Evolutionary conservation across 2,113 vertebrate genomes (phyloP).

Genomic region (Ictalurus punctatus): DNA sequence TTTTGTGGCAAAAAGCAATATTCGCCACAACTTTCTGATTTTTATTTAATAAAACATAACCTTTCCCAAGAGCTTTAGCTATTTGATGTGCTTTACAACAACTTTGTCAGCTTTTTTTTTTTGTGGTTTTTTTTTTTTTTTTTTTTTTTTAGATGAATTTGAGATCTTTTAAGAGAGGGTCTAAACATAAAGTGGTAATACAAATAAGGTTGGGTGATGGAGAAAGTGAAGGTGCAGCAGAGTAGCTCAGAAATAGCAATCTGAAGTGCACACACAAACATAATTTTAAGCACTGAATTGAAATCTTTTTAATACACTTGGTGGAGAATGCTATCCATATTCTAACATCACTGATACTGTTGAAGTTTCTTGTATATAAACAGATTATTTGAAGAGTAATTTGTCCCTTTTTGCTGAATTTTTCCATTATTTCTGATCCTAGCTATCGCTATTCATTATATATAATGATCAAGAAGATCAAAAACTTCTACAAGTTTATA

Average conservation of each 20-base stretch:
- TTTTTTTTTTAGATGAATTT: not conserved
- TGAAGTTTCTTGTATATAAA: not conserved
- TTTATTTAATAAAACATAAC: not conserved
- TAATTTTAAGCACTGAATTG: not conserved
- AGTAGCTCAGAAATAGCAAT: not conserved
- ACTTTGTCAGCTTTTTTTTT: not conserved
- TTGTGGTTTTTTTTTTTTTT: not conserved
- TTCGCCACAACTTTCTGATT: not conserved
- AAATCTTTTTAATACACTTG: not conserved
- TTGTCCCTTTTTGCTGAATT: not conserved
- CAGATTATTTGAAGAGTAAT: not conserved
- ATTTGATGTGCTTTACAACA: not conserved
- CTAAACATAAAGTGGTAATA: not conserved
- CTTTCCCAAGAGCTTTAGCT: not conserved
- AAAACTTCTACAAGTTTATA: not conserved
- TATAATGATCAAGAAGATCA: not conserved
- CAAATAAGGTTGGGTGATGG: not conserved
- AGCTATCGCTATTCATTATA: not conserved
- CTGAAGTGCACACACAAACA: not conserved
- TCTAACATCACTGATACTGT: not conserved
- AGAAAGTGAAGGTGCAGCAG: not conserved
- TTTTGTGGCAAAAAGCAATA: not conserved
- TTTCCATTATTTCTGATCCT: not conserved
- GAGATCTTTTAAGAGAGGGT: not conserved
- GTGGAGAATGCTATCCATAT: not conserved